phyloP scores from a whole-genome alignment of 2,797 vertebrate genomes.

The Molossus molossus region DNA sequence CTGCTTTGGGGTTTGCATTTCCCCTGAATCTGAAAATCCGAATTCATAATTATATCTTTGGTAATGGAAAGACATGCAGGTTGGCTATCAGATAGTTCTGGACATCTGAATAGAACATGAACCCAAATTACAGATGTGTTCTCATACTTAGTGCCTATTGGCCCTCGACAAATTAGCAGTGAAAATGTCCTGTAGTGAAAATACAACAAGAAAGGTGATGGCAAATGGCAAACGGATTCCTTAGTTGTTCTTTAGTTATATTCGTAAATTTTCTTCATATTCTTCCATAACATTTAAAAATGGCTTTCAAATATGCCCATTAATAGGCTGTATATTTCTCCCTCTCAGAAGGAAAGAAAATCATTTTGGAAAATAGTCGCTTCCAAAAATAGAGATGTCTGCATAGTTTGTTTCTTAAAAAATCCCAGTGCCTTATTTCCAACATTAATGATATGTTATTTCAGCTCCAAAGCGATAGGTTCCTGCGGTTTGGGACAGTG shows the following conservation, averaged over 20 bases:
- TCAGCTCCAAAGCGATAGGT: slow-evolving; percentile 16
- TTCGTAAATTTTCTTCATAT: slow-evolving; percentile 45
- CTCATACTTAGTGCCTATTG: neutral
- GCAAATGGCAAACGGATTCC: neutral
- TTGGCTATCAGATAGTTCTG: neutral
- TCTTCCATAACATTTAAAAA: slow-evolving; percentile 49
- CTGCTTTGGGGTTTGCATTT: slow-evolving; percentile 22
- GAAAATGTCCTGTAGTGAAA: neutral
- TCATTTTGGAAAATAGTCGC: neutral
- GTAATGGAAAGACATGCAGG: neutral
- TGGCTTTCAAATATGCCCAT: slow-evolving; percentile 15
- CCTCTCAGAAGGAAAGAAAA: slow-evolving; percentile 53
- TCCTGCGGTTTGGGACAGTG: neutral
- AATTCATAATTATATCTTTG: neutral
- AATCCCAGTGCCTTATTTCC: neutral
- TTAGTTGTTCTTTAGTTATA: slow-evolving; percentile 2
- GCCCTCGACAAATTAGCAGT: neutral
- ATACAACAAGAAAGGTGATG: neutral
- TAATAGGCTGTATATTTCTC: neutral
- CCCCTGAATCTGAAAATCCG: neutral
- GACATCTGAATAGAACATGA: neutral
- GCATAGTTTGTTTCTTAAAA: slow-evolving; percentile 51
- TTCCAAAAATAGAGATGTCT: neutral
- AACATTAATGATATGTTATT: slow-evolving; percentile 29
- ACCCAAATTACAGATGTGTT: neutral